phyloP scores from a whole-genome alignment of 2,888 invertebrate species.

The Drosophila paucipuncta region DNA sequence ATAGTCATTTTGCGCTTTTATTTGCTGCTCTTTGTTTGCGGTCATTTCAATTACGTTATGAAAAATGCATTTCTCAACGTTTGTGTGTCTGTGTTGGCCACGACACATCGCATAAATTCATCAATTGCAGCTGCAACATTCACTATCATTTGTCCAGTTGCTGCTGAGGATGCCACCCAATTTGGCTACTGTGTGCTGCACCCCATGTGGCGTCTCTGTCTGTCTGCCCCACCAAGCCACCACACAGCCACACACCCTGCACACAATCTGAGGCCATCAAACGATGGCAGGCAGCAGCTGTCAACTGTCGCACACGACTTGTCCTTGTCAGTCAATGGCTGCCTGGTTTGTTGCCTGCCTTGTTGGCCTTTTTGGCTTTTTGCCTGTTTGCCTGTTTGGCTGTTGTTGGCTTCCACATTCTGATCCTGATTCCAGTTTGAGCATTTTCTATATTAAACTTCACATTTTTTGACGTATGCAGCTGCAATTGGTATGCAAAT shows the following conservation, averaged over 20 bases:
- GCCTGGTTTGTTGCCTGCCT: slow-evolving; percentile 9
- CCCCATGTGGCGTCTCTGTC: slow-evolving; percentile 39
- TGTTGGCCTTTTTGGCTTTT: not conserved
- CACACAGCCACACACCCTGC: not conserved
- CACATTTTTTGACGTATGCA: slow-evolving; percentile 79
- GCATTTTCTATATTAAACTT: slow-evolving; percentile 82
- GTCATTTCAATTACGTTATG: slow-evolving; percentile 74
- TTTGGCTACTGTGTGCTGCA: slow-evolving; percentile 60
- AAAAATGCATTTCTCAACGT: slow-evolving; percentile 72
- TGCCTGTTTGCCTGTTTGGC: not conserved
- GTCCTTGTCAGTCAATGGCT: slow-evolving; percentile 75
- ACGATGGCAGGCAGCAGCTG: slow-evolving; percentile 80
- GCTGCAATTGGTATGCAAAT: slow-evolving; percentile 78
- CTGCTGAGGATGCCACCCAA: slow-evolving; percentile 53
- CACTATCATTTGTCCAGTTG: slow-evolving; percentile 77
- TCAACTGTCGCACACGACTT: slow-evolving; percentile 82
- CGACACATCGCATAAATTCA: slow-evolving; percentile 73
- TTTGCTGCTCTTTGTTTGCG: slow-evolving; percentile 1
- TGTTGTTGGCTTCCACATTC: slow-evolving; percentile 5
- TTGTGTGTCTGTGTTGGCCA: slow-evolving; percentile 23
- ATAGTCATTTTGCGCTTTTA: slow-evolving; percentile 1
- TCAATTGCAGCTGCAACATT: slow-evolving; percentile 73
- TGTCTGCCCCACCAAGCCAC: slow-evolving; percentile 11
- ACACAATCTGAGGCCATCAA: slow-evolving; percentile 50
- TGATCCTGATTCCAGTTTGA: slow-evolving; percentile 45